These are phyloP conservation scores for Atethmia centrago DNA, from an alignment of 2,888 invertebrate species.

Conservation along the genomic window DNA sequence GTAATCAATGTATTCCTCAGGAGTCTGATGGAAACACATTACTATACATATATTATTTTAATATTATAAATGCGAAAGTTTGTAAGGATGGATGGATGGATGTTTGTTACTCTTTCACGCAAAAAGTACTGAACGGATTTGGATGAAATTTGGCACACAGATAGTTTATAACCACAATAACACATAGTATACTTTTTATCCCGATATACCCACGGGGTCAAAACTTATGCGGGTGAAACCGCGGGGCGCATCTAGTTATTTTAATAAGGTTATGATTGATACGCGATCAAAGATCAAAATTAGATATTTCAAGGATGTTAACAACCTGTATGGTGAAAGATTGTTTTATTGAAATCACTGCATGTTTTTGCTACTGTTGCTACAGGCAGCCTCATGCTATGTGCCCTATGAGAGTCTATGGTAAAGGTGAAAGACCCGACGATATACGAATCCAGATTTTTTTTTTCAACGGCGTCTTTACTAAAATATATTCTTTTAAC, in stretches of 20 bases:
- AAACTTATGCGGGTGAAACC: too few species aligned
- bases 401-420: constrained; percentile 31
- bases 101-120: too few species aligned
- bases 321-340: constrained; percentile 16
- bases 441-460: constrained; percentile 17
- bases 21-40: constrained; percentile 20
- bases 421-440: constrained; percentile 59
- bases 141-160: too few species aligned
- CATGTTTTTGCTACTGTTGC: constrained; percentile 14
- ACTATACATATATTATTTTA: constrained; percentile 7
- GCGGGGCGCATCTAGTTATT: too few species aligned
- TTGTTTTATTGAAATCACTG: constrained; percentile 18
- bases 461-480: background rate
- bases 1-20: constrained; percentile 27
- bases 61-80: too few species aligned
- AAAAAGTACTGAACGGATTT: too few species aligned
- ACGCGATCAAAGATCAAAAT: constrained; percentile 49
- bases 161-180: too few species aligned
- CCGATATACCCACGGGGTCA: too few species aligned
- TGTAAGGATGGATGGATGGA: too few species aligned
- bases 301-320: constrained; percentile 46
- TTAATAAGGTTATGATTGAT: constrained; percentile 42
- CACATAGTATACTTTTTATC: too few species aligned
- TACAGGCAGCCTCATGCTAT: background rate
- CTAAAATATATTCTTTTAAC: constrained; percentile 27